These are phyloP conservation scores for Cyaniris semiargus DNA, from an alignment of 2,888 invertebrate species.

Conservation along the genomic window DNA sequence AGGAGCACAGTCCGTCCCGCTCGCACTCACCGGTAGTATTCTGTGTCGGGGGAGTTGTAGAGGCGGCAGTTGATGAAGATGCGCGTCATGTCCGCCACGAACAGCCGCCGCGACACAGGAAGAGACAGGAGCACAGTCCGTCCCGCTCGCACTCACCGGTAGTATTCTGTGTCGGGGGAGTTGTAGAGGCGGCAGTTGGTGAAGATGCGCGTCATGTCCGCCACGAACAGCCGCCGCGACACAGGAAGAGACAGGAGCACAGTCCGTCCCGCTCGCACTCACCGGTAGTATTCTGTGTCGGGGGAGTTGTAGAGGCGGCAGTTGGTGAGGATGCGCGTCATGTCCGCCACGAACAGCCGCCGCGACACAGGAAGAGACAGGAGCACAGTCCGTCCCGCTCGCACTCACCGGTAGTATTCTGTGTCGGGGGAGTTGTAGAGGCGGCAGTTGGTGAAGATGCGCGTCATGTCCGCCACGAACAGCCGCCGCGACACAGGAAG, in stretches of 20 bases:
- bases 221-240: conserved; percentile 94
- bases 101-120: conserved; percentile 83
- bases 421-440: conserved; percentile 97
- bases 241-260: no score
- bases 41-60: conserved; percentile 97
- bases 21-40: conserved; percentile 84
- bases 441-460: conserved; percentile 97
- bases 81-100: conserved; percentile 97
- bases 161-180: conserved; percentile 96
- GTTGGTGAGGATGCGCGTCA: conserved; percentile 97
- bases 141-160: conserved; percentile 58
- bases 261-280: background rate
- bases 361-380: no score
- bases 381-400: background rate
- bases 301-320: conserved; percentile 97
- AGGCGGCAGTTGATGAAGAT: conserved; percentile 97
- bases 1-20: background rate
- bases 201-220: conserved; percentile 97
- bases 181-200: conserved; percentile 98
- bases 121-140: no score
- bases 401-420: conserved; percentile 86
- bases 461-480: conserved; percentile 97
- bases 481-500: conserved; percentile 77
- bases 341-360: conserved; percentile 96
- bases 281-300: conserved; percentile 94